These are phyloP conservation scores for Trogon melanurus DNA, from an alignment of 2,113 vertebrate genomes.

Conservation along the genomic window DNA sequence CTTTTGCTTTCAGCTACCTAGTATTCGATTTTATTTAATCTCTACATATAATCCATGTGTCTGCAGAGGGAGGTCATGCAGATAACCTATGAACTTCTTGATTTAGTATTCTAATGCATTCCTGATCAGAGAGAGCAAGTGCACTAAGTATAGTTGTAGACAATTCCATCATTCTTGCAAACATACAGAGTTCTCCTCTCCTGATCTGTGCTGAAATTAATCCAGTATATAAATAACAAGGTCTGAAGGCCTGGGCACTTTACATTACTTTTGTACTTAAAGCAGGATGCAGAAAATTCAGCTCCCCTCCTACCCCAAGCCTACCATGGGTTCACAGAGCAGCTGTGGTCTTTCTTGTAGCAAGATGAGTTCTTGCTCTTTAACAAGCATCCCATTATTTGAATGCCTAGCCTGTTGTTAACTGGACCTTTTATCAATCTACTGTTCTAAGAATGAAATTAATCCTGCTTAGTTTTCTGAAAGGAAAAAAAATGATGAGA, in stretches of 20 bases:
- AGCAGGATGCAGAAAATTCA: background rate
- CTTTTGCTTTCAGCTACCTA: background rate
- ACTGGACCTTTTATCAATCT: background rate
- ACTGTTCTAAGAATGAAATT: background rate
- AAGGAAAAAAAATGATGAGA: background rate
- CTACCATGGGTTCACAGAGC: background rate
- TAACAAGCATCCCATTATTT: background rate
- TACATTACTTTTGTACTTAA: background rate
- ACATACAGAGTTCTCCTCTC: background rate
- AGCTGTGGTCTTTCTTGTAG: background rate
- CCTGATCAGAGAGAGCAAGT: background rate
- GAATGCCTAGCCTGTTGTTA: background rate
- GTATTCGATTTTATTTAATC: background rate
- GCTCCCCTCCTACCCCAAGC: background rate
- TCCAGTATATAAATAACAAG: background rate
- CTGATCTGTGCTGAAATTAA: background rate
- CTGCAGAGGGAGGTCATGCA: background rate
- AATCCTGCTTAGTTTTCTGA: background rate
- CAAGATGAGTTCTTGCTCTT: background rate
- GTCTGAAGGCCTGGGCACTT: background rate
- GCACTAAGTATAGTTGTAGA: background rate
- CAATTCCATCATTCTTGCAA: background rate
- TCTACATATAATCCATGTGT: background rate
- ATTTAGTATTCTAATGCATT: background rate
- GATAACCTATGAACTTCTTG: background rate